Evolutionary conservation across 1,140 invertebrate species (phyloP), one percentile per base, ranked within the genome.

Genomic region (Drosophila baimaii): DNA sequence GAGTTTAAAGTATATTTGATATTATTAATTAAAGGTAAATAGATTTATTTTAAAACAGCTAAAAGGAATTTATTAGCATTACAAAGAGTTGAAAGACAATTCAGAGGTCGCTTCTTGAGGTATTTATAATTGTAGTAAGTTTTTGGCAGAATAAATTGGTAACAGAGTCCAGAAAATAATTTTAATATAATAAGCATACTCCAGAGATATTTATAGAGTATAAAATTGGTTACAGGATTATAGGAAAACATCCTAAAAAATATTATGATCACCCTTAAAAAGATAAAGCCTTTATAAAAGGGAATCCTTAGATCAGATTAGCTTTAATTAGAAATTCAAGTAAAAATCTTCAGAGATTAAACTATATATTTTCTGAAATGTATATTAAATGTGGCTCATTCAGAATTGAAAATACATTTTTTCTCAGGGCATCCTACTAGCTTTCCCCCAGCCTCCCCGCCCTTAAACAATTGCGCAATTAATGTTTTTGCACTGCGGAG

Each of bases 391-490:
- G 6, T 3, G 6, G 2, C 2, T n/a, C 2, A 12, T 37, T 25
- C 0, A n/a, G 3, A 1, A 23, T 39, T 23, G 7, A 2, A 37
- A 33, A n/a, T 1, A 15, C 13, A 21, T 10, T 52, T 31, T 56
- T 25, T 10, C n/a, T n/a, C 2, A 1, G 3, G 23, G 46, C 12
- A 33, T 9, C 29, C 10, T 47, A 15, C 19, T 35, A n/a, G 23
- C 37, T 21, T 17, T 25, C 35, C 8, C 47, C 9, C n/a, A 46
- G 23, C 58, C 57, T 23, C 58, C 57, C 37, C 19, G 15, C n/a
- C 72, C 66, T 21, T 61, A 41, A 69, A 78, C 81, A 85, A 86
- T 86, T 86, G 82, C 82, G 79, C 83, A 88, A 88, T 88, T 88
- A 88, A 83, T 83, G 83, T 88, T 77, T 74, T 66, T 70, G 65